Evolutionary conservation across 2,113 vertebrate species (phyloP).

Genomic region (Lasiurus borealis): DNA sequence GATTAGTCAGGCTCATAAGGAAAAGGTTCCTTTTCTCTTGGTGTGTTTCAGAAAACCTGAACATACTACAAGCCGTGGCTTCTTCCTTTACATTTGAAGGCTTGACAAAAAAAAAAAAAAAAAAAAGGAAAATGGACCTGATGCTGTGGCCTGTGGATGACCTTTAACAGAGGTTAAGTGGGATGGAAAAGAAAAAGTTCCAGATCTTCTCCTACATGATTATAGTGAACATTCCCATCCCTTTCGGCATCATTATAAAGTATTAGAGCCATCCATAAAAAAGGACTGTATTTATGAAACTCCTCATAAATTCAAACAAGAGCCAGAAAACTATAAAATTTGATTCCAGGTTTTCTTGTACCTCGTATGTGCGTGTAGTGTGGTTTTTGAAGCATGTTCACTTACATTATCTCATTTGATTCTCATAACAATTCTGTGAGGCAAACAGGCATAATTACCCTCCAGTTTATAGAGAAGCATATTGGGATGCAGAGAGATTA

Average conservation of each 20-base stretch:
- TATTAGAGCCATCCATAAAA: conserved; percentile 70
- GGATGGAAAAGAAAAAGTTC: conserved; percentile 61
- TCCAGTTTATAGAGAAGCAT: conserved; percentile 17
- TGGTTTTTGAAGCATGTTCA: not conserved
- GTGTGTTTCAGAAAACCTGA: conserved; percentile 36
- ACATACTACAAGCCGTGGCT: not conserved
- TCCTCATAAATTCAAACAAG: conserved; percentile 68
- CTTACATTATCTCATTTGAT: conserved; percentile 44
- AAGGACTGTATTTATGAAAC: conserved; percentile 72
- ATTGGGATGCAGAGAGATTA: conserved; percentile 4
- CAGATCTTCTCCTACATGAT: conserved; percentile 54
- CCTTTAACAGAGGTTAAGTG: conserved; percentile 70
- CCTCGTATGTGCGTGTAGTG: not conserved
- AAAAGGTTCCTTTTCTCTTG: conserved; percentile 53
- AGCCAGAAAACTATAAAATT: conserved; percentile 69
- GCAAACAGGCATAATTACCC: not conserved
- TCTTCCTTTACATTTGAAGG: conserved; percentile 40
- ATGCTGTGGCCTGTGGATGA: conserved; percentile 27
- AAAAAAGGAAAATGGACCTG: conserved; percentile 58
- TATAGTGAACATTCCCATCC: conserved; percentile 34
- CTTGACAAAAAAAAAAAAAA: not conserved
- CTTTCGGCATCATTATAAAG: conserved; percentile 66
- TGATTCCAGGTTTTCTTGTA: conserved; percentile 63
- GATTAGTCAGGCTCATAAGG: not conserved
- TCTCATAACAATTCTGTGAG: not conserved